Evolutionary conservation across 1,140 invertebrate species (phyloP).

Genomic region (Globodera rostochiensis): DNA sequence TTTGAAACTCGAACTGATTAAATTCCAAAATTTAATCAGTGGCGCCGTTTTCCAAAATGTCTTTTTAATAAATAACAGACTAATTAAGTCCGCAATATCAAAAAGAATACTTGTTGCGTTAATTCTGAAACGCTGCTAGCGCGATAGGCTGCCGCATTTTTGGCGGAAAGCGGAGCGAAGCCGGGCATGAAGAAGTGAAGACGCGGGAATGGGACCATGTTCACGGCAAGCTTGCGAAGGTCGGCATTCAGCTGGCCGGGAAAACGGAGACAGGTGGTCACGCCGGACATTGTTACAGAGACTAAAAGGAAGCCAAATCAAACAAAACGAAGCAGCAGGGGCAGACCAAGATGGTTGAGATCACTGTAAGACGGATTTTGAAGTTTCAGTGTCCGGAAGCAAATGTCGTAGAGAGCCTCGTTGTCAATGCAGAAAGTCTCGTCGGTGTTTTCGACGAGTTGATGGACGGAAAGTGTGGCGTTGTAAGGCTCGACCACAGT

Average conservation of each 20-base stretch:
- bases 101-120: conserved; percentile 79
- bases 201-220: conserved; percentile 91
- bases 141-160: conserved; percentile 71
- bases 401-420: conserved; percentile 80
- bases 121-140: conserved; percentile 84
- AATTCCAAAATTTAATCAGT: no score
- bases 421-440: conserved; percentile 73
- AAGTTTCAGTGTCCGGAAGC: conserved; percentile 76
- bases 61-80: no score
- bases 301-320: conserved; percentile 66
- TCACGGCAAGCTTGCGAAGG: conserved; percentile 87
- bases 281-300: conserved; percentile 79
- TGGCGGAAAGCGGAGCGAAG: conserved; percentile 85
- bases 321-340: not conserved
- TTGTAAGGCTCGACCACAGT: conserved; percentile 80
- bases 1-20: no score
- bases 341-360: conserved; percentile 73
- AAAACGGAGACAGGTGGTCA: conserved; percentile 74
- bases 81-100: not conserved
- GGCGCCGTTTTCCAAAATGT: no score
- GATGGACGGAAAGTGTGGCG: conserved; percentile 74
- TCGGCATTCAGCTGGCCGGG: conserved; percentile 76
- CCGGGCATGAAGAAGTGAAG: conserved; percentile 95
- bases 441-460: conserved; percentile 76
- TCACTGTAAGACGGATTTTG: conserved; percentile 79